Base-by-base conservation (phyloP, 2,888 invertebrate species). In the Drosophila aldrichi region DNA sequence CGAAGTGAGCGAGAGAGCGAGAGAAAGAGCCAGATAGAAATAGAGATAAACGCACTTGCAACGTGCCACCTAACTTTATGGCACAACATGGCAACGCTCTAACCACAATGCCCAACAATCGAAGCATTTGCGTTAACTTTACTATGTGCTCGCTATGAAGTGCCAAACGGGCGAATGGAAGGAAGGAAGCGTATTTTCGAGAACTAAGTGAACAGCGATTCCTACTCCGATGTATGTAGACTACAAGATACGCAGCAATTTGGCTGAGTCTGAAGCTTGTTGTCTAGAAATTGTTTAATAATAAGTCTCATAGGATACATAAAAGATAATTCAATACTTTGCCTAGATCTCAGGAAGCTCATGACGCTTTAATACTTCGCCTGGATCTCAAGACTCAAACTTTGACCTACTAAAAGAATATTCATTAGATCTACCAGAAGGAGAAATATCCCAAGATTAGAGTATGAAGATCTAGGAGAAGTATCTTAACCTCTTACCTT, bases 71-170 rank as follows among this genome's bases (percentile, higher is more conserved):
- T 64, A 68, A 72, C 49, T 64, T 64, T 64, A 72, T 59, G 72
- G 36, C 68, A 48, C 66, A 61, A 22, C 44, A 63, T 41, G 58
- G 54, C 52, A 38, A 38, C 34, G 48, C 32, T 62, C 55, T 43
- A 48, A 43, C 54, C 68, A 56, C 68, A 82, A 81, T 66, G 65
- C 67, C 49, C 77, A 70, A 36, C 69, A 74, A 69, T 77, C 71
- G 62, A 63, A 65, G 57, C 69, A 72, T 60, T 76, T 60, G 55
- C 70, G 49, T 56, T 55, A 48, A 52, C 55, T 52, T 56, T 46
- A 61, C 32, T 32, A 32, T 32, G 44, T 22, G 18, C 14, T 14
- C 22, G 38, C 20, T 5, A 52, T 43, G 44, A 18, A 48, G 38
- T 41, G 41, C 16, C 12, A 22, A 49, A 12, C 9, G 14, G 22